A percentile compares a stretch with the other conserved stretches of the same genome.
These are phyloP conservation scores for Emys orbicularis DNA, from an alignment of 2,797 vertebrate genomes.

Conservation along the genomic window DNA sequence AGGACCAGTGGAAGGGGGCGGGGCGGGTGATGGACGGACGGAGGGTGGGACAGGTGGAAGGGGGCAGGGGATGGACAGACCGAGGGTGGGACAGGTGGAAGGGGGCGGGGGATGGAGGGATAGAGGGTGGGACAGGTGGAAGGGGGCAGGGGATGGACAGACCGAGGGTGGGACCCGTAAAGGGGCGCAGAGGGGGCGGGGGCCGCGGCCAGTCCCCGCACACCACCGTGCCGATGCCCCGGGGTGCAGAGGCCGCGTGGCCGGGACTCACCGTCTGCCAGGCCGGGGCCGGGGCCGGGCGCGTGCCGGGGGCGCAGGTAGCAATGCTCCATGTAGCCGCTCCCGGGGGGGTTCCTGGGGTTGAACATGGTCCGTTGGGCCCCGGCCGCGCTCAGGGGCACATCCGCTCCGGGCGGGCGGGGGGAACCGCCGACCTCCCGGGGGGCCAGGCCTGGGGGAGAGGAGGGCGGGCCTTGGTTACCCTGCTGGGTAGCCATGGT, in stretches of 20 bases:
- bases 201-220: background rate
- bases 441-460: conserved; percentile 8
- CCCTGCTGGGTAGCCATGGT: background rate
- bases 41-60: too few relatives aligned
- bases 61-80: too few relatives aligned
- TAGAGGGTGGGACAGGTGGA: too few relatives aligned
- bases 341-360: conserved; percentile 84
- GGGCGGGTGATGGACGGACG: too few relatives aligned
- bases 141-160: background rate
- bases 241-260: background rate
- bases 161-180: background rate
- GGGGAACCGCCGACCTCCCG: conserved; percentile 38
- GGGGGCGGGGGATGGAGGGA: too few relatives aligned
- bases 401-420: conserved; percentile 80
- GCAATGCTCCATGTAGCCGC: conserved; percentile 89
- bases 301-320: conserved; percentile 90
- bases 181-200: background rate
- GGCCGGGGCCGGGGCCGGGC: conserved; percentile 82
- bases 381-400: conserved; percentile 74
- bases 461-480: background rate
- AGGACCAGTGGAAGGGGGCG: too few relatives aligned
- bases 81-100: too few relatives aligned
- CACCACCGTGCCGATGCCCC: background rate
- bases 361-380: conserved; percentile 88
- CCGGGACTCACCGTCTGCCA: conserved; percentile 87